Base-by-base conservation (phyloP, 1,140 invertebrate genomes). In the Sycophila sp. region DNA sequence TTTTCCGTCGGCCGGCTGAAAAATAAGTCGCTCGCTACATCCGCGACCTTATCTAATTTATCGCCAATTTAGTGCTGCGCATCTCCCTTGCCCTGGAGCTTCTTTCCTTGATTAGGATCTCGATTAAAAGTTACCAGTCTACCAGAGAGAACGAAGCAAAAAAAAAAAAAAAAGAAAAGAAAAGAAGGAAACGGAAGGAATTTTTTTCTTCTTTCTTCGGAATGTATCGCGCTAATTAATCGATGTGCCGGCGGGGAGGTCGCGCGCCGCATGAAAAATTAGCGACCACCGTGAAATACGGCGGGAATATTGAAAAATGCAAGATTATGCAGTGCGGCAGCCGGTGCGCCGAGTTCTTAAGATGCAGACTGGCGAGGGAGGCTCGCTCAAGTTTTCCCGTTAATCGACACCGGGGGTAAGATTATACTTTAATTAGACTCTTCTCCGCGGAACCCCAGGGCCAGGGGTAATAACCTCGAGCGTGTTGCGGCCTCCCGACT, bases 391-490 rank as follows among this genome's bases (percentile, higher is more conserved):
- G 67, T 69, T 69, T 70, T 45, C 51, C 45, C 24, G 71, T 74
- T 76, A 78, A 78, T 78, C 71, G 72, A 78, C 76, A 73, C 73
- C 56, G 45, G 53, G 71, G 73, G 45, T 71, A 70, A 69, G 70
- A 78, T 77, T 77, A 77, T 75, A 69, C 73, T 77, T 77, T 77
- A 78, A 78, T 78, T 75, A 75, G 65, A 73, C 69, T 72, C 71
- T 76, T 66, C 70, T 76, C 73, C 69, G 63, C 59, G 36, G 5
- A 19, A 71, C 40, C 8, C 30, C 45, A 76, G 72, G 70, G 55
- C 64, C 40, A 59, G 58, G 73, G 56, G 64, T 74, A 77, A 76
- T 73, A 59, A 63, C 70, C 66, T 72, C 69, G 55, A 71, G n/a
- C 34, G 32, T 30, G 45, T 56, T 64, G 62, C 42, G 69, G 69